Base-by-base conservation (phyloP, 2,888 invertebrate species). In the Eumerus sabulonum region DNA sequence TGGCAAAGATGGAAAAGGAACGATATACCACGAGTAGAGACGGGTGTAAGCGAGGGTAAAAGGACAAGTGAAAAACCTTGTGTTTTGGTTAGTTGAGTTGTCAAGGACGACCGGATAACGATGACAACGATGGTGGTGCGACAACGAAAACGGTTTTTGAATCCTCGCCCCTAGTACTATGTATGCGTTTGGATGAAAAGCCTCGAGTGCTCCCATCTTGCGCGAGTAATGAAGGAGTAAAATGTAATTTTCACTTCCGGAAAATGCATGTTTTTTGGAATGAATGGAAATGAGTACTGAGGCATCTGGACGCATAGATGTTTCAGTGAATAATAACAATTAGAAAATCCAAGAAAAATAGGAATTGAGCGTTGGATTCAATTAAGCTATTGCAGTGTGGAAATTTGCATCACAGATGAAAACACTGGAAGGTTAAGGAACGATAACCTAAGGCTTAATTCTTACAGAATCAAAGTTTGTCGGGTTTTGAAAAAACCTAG, bases 51-150 rank as follows among this genome's bases (percentile, higher is more conserved):
- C 27, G 9, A 54, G 11, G 47, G 51, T 56, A 72, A 64, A 67
- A 73, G 57, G 63, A 57, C 57, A 18, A 45, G 62, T 64, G 54
- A 56, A 71, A 35, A 63, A 48, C 47, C 62, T 59, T 72, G 67
- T 73, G 73, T 77, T 67, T 77, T 73, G 36, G 57, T 68, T 62
- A 38, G 50, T 53, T 36, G 12, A 27, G 77, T 77, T 68, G 35
- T 63, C 68, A 76, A 72, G 63, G 77, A 73, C 77, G 53, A 77
- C 70, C 27, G 27, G 16, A 40, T 47, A 59, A 50, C 76, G 38
- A 76, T 62, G 14, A 50, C 14, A 13, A 27, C 27, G 27, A 27
- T 7, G 27, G 7, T 27, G 2, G 27, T 27, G 27, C 27, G 42
- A 19, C 19, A 45, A 57, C 0, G 19, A 45, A 50, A 27, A 62